Evolutionary conservation across 2,888 invertebrate species (phyloP).

Genomic region (Trachelus troglodyta): DNA sequence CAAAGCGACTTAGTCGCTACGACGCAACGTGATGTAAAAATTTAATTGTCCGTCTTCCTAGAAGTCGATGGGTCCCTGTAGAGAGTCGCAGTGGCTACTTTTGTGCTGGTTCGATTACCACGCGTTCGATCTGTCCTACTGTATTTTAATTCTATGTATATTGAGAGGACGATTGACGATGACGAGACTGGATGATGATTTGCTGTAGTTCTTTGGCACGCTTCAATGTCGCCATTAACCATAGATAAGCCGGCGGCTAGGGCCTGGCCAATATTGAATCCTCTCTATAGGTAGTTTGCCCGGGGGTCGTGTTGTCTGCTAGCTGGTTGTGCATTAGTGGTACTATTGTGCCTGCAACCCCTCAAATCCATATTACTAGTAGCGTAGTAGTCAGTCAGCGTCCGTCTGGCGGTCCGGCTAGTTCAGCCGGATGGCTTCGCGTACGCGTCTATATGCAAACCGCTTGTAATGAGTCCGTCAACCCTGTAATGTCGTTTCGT

Average conservation of each 20-base stretch:
- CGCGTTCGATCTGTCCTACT: not conserved
- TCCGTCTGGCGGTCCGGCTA: conserved; percentile 35
- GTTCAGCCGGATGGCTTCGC: conserved; percentile 26
- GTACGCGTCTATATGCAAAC: conserved; percentile 63
- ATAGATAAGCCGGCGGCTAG: conserved; percentile 55
- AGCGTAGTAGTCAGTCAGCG: conserved; percentile 59
- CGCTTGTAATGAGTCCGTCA: conserved; percentile 65
- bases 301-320: conserved; percentile 38
- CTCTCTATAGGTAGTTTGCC: conserved; percentile 57
- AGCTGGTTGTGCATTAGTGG: conserved; percentile 63
- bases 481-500: conserved; percentile 63
- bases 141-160: not conserved
- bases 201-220: conserved; percentile 25
- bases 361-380: conserved; percentile 63
- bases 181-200: conserved; percentile 6
- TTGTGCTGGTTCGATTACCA: not conserved
- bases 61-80: not conserved
- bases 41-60: not conserved
- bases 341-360: conserved; percentile 60
- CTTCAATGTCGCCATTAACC: conserved; percentile 46
- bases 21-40: not conserved
- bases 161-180: not conserved
- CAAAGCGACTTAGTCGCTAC: not conserved
- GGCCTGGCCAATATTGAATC: conserved; percentile 61
- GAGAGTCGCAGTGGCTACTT: not conserved